Conservation (phyloP, 2,797 vertebrate species). For the Esox masquinongy region DNA sequence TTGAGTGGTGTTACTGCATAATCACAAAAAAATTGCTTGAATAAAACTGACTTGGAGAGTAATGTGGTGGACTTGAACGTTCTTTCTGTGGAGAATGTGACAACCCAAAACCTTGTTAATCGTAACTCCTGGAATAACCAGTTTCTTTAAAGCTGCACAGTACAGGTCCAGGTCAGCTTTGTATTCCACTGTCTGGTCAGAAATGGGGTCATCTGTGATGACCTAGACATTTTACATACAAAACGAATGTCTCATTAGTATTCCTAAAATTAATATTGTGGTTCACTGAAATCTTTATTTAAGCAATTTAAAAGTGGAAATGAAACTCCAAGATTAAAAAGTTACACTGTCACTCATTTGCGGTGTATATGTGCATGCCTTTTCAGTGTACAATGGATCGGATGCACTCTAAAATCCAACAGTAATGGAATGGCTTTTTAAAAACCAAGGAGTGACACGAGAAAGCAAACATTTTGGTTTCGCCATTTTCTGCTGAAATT, state of each 20-base stretch:
- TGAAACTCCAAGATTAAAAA: slow-evolving; percentile 7
- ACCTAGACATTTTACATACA: not conserved
- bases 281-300: slow-evolving; percentile 36
- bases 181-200: not conserved
- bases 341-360: not conserved
- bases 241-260: not conserved
- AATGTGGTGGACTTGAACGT: slow-evolving; percentile 29
- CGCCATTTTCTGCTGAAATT: not conserved
- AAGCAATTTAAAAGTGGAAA: slow-evolving; percentile 22
- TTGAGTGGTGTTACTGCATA: slow-evolving; percentile 42
- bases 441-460: slow-evolving; percentile 3
- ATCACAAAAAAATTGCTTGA: slow-evolving; percentile 56
- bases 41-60: slow-evolving; percentile 62
- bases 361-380: slow-evolving; percentile 13
- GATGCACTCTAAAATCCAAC: not conserved
- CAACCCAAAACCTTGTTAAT: no score
- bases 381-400: not conserved
- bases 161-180: not conserved
- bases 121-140: not conserved
- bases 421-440: slow-evolving; percentile 23
- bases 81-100: not conserved
- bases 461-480: not conserved
- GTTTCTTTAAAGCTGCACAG: not conserved
- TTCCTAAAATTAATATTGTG: not conserved
- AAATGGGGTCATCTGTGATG: not conserved